phyloP scores from a whole-genome alignment of 1,140 invertebrate genomes.

The Dreissena rostriformis region DNA sequence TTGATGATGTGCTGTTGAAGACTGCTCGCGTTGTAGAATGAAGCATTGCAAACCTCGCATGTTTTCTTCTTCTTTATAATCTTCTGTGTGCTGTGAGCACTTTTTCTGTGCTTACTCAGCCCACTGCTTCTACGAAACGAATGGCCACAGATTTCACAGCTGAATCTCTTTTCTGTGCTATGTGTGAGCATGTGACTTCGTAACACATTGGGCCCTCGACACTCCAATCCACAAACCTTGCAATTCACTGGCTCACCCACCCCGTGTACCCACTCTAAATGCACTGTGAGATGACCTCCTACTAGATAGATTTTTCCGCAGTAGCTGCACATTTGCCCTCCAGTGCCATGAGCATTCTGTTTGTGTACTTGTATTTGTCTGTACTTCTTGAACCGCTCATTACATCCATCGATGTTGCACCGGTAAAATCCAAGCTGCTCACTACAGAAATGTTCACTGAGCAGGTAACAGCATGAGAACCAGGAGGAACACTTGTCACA shows the following conservation, averaged over 20 bases:
- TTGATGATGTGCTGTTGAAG: neutral
- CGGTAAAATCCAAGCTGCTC: neutral
- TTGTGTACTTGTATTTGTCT: neutral
- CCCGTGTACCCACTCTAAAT: neutral
- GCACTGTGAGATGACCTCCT: neutral
- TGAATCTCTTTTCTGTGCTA: neutral
- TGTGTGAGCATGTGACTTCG: conserved; percentile 1
- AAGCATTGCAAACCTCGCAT: neutral
- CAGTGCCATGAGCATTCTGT: neutral
- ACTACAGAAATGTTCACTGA: neutral
- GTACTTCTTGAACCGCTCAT: neutral
- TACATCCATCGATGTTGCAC: neutral
- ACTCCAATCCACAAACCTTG: neutral
- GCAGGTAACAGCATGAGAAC: neutral
- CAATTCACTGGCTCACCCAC: neutral
- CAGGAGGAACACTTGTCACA: neutral
- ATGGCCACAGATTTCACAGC: neutral
- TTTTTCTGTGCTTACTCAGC: conserved; percentile 1
- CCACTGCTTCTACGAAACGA: neutral
- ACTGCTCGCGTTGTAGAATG: neutral
- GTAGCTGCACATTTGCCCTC: neutral
- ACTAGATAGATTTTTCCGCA: neutral
- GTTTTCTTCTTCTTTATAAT: neutral
- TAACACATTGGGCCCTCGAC: neutral
- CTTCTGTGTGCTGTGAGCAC: neutral